These are phyloP conservation scores for Chelon labrosus DNA, from an alignment of 2,797 vertebrate species.

Conservation along the genomic window DNA sequence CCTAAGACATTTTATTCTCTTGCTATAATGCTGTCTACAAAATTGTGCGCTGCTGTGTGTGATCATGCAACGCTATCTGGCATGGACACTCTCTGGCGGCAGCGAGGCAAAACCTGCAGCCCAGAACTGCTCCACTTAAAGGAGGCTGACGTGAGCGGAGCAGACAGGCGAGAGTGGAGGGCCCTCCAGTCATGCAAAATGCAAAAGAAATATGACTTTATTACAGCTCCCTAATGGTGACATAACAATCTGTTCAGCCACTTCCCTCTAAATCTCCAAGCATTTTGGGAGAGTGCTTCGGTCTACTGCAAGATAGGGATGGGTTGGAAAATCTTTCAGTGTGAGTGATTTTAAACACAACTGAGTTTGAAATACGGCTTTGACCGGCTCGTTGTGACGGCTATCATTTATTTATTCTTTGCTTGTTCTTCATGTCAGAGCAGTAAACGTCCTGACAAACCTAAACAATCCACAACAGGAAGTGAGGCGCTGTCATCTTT, in stretches of 20 bases:
- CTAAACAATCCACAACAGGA: conserved; percentile 6
- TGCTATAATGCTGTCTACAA: conserved; percentile 73
- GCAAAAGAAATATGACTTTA: conserved; percentile 92
- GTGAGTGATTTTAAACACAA: conserved; percentile 55
- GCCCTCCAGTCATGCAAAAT: conserved; percentile 94
- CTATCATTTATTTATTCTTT: conserved; percentile 29
- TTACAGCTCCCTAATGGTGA: conserved; percentile 84
- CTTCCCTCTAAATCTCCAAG: conserved; percentile 75
- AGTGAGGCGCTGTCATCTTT: background rate
- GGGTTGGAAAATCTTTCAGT: conserved; percentile 23
- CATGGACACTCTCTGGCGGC: conserved; percentile 76
- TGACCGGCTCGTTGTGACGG: conserved; percentile 24
- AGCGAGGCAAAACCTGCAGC: conserved; percentile 89
- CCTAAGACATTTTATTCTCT: conserved; percentile 78
- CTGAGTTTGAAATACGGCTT: conserved; percentile 45
- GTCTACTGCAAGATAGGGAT: conserved; percentile 30
- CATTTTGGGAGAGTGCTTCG: conserved; percentile 60
- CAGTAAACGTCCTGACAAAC: conserved; percentile 24
- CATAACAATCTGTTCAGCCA: conserved; percentile 87
- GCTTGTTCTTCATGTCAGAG: conserved; percentile 30
- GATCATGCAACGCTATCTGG: conserved; percentile 79
- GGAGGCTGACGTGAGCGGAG: conserved; percentile 91
- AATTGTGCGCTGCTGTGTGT: conserved; percentile 72
- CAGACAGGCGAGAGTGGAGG: conserved; percentile 94
- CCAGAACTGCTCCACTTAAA: conserved; percentile 93